Base-by-base conservation (phyloP, 2,113 vertebrate species). In the Heliornis fulica region DNA sequence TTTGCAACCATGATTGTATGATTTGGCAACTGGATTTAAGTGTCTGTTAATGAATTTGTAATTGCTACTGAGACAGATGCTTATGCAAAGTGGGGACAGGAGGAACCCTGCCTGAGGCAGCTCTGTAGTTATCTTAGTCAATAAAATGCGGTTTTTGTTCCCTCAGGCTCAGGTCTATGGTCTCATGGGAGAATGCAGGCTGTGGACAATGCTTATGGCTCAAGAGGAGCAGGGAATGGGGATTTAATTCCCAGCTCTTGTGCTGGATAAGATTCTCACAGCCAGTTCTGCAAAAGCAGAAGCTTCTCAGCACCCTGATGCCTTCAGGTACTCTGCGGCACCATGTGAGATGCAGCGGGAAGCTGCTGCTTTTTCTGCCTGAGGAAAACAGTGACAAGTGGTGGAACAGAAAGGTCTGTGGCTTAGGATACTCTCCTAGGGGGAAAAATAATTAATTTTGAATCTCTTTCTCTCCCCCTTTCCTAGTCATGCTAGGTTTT, bases 341-440 rank as follows among this genome's bases (percentile, higher is more conserved):
- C 10, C 20, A 11, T 23, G 16, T 5, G 2, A 26, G 29, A 56
- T 4, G 4, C 0, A 3, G 53, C 15, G 34, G 34, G 31, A 61
- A 78, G 43, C 46, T 46, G 46, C 10, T 46, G 46, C 4, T 32
- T 46, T 53, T 50, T 66, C 53, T 66, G 59, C 51, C 36, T 32
- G 22, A 53, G 81, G 22, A 71, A 78, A 79, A 65, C 15, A 7
- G n/a, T 19, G 34, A 7, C 6, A 46, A 53, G 16, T 8, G 9
- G 16, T 41, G 9, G 17, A 45, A 36, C 1, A 29, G 31, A 28
- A 77, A 9, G 13, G 7, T 28, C 10, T 61, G 15, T 34, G 57
- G 21, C 43, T 38, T 56, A 64, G 70, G 21, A 22, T 60, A 19
- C 40, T 79, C 3, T 1, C 18, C 11, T 70, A 34, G 56, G 46